Evolutionary conservation across 2,888 invertebrate genomes (phyloP), one percentile per base, ranked within the genome.

Genomic region (Trissoscelio sp.): DNA sequence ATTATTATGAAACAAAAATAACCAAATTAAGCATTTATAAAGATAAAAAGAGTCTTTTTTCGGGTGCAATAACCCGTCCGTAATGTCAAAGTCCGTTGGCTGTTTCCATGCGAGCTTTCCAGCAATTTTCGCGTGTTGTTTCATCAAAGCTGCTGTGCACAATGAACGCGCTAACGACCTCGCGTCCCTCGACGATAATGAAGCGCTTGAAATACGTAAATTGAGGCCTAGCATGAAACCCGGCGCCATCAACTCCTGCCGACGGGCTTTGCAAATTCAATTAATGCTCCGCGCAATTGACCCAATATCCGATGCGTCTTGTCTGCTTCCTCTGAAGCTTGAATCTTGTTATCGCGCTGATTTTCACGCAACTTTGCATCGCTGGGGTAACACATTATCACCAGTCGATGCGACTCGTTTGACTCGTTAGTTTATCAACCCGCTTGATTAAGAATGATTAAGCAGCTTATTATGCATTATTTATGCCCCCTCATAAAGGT

Each of bases 121-220:
- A 31, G 20, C 31, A 64, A 82, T 83, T 80, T 83, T 81, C 58
- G 64, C 78, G 70, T 60, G 55, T 48, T 57, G 69, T 66, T 75
- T 51, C 72, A 72, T 67, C 69, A 77, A 72, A 73, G 79, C 58
- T 22, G 64, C 34, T 62, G 55, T 46, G 60, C 73, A 83, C 82
- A 83, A 83, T 79, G 78, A 79, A 42, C 66, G 67, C 62, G 72
- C 58, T 81, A 83, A 80, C 74, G 67, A 80, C 77, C 82, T 73
- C 67, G 73, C 69, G 73, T 60, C 74, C 70, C 80, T 57, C 70
- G 66, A 34, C 55, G 64, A 80, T 75, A 75, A 81, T 73, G 67
- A 81, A 78, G 69, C 77, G 60, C 73, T 69, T 60, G 72, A 57
- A 62, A 81, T 81, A 72, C 77, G 77, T 66, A 67, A 81, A 78